Evolutionary conservation across 2,888 invertebrate species (phyloP).

Genomic region (Mimas tiliae): DNA sequence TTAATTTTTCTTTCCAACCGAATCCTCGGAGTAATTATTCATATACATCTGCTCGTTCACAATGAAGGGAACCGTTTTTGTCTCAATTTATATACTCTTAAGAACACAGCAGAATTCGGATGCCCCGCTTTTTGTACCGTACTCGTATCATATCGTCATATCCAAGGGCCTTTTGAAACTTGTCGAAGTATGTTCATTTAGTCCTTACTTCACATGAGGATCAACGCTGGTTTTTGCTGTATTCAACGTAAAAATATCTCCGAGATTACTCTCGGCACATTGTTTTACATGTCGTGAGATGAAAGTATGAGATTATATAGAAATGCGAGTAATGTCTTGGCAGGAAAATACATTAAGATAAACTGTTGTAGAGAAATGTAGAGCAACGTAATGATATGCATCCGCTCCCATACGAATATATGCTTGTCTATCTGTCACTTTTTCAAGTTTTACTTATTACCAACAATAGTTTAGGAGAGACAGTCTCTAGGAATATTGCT

Average conservation of each 20-base stretch:
- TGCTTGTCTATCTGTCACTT: too few species aligned
- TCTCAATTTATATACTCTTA: constrained; percentile 25
- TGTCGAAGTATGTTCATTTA: constrained; percentile 25
- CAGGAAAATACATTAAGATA: not conserved
- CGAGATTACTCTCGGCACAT: constrained; percentile 50
- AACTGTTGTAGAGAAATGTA: not conserved
- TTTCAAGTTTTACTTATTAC: too few species aligned
- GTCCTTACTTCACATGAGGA: constrained; percentile 46
- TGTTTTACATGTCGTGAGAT: constrained; percentile 37
- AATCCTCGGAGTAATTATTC: constrained; percentile 57
- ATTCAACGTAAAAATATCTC: constrained; percentile 51
- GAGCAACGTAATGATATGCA: too few species aligned
- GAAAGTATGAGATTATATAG: constrained; percentile 10
- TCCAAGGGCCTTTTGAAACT: not conserved
- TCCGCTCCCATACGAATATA: too few species aligned
- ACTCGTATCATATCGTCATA: not conserved
- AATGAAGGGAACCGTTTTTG: constrained; percentile 52
- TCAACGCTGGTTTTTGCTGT: constrained; percentile 56
- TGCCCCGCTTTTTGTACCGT: not conserved
- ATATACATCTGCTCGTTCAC: constrained; percentile 69
- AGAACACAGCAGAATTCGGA: constrained; percentile 3
- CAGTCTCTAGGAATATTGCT: too few species aligned
- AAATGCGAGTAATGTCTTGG: not conserved
- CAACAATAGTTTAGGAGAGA: too few species aligned
- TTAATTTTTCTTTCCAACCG: not conserved